Evolutionary conservation across 2,888 invertebrate genomes (phyloP).

Genomic region (Diachrysia chrysitis): DNA sequence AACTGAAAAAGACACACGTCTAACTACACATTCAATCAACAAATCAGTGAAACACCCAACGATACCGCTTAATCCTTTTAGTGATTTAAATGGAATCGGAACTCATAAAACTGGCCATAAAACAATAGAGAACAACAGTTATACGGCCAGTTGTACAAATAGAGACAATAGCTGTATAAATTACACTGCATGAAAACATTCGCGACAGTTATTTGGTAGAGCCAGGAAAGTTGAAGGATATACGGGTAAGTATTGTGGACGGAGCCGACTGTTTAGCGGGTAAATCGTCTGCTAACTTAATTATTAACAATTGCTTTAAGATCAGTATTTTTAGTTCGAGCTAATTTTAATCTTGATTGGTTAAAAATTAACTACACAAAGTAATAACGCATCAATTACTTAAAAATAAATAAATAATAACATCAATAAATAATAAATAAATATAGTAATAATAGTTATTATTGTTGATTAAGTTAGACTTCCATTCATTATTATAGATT

Average conservation of each 20-base stretch:
- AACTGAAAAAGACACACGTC: not conserved
- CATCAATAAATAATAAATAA: no score
- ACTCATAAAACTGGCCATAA: conserved; percentile 53
- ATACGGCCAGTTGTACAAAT: conserved; percentile 59
- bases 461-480: no score
- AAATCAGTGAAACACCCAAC: conserved; percentile 31
- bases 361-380: no score
- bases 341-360: no score
- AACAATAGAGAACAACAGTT: conserved; percentile 69
- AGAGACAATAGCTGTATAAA: conserved; percentile 71
- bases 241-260: conserved; percentile 13
- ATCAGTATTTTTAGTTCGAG: no score
- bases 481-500: no score
- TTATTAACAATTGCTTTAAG: not conserved
- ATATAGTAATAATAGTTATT: no score
- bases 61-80: conserved; percentile 41
- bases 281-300: not conserved
- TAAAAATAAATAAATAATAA: no score
- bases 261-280: not conserved
- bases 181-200: conserved; percentile 73
- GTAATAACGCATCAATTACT: no score
- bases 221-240: conserved; percentile 67
- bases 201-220: conserved; percentile 68
- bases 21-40: conserved; percentile 6
- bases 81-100: conserved; percentile 41